Conservation (phyloP, 1,140 invertebrate genomes). For the Dysdera silvatica region DNA sequence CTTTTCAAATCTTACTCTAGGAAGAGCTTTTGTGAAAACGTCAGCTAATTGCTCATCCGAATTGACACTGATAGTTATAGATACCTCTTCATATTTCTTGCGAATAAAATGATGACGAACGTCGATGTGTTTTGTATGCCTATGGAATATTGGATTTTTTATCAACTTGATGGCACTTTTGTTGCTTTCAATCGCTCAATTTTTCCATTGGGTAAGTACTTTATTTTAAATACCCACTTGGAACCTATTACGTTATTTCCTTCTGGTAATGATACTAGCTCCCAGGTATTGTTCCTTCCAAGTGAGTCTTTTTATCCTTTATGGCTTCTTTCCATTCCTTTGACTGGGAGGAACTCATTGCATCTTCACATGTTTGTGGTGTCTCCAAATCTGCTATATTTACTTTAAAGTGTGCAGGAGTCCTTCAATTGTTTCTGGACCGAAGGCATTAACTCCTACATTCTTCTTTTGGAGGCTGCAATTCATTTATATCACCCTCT, state of each 20-base stretch:
- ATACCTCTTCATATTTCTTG: no score
- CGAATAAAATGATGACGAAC: no score
- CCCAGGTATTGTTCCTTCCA: neutral
- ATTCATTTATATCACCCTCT: neutral
- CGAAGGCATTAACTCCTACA: no score
- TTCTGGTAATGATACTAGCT: neutral
- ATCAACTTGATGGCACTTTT: no score
- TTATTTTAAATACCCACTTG: constrained; percentile 22
- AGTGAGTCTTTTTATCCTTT: constrained; percentile 8
- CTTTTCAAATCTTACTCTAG: neutral
- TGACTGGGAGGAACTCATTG: constrained; percentile 4
- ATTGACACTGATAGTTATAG: no score
- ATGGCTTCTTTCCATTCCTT: constrained; percentile 22
- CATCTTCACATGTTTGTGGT: constrained; percentile 8
- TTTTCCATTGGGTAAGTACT: constrained; percentile 5
- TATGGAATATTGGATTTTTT: no score
- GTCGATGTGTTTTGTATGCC: no score
- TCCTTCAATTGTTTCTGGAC: neutral
- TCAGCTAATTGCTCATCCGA: no score
- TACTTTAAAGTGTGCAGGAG: neutral
- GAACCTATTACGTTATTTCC: neutral
- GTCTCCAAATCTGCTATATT: neutral
- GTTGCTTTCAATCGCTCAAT: constrained; percentile 18
- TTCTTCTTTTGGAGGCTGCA: neutral
- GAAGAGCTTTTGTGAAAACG: no score